Evolutionary conservation across 2,797 vertebrate species (phyloP).

Genomic region (Mionectes olivaceus): DNA sequence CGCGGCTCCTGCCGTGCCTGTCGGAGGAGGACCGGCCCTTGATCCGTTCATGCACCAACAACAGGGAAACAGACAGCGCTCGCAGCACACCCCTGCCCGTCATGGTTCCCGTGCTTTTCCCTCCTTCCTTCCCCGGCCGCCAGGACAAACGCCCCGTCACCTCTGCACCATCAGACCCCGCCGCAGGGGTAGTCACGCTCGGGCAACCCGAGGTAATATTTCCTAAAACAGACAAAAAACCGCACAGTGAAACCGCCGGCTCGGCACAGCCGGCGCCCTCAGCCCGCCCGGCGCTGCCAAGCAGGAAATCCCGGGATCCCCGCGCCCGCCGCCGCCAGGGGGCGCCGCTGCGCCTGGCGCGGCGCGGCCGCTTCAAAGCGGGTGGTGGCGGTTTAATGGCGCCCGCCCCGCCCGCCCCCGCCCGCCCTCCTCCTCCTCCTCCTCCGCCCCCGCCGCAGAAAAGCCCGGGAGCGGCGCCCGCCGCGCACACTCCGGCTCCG

Average conservation of each 20-base stretch:
- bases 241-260: too few relatives aligned
- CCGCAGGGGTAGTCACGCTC: rapidly evolving
- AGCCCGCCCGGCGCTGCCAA: neutral
- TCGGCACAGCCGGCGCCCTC: neutral
- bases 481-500: neutral
- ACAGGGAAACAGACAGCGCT: neutral
- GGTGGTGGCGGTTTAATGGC: neutral
- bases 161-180: neutral
- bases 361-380: constrained; percentile 9
- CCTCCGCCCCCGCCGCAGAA: neutral
- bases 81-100: rapidly evolving
- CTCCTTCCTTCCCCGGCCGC: neutral
- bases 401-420: neutral
- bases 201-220: neutral
- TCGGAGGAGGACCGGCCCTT: neutral
- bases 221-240: neutral
- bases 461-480: neutral
- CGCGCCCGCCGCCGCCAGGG: neutral
- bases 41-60: rapidly evolving
- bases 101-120: neutral
- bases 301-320: neutral
- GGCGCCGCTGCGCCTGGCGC: neutral
- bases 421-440: neutral
- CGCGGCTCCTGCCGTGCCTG: neutral
- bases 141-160: neutral